phyloP scores from a whole-genome alignment of 2,113 vertebrate genomes.

The Cyprichromis sp. region DNA sequence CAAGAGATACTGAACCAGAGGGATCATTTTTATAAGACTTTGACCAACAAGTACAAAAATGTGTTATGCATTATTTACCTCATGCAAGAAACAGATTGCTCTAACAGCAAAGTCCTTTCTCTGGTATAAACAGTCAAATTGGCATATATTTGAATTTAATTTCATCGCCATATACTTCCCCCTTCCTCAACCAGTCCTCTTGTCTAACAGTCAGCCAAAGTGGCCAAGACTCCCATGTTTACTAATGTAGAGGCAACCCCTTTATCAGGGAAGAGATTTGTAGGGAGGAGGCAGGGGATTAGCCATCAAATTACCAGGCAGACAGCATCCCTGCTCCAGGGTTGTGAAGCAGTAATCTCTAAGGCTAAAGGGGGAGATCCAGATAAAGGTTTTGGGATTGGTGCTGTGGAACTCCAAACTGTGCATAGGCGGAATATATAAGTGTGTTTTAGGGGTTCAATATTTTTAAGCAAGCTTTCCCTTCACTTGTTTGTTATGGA shows the following conservation, averaged over 20 bases:
- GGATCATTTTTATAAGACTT: neutral
- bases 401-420: slow-evolving; percentile 21
- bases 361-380: slow-evolving; percentile 43
- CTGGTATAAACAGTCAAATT: neutral
- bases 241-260: slow-evolving; percentile 60
- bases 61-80: neutral
- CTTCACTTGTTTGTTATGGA: neutral
- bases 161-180: neutral
- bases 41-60: neutral
- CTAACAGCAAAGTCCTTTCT: neutral
- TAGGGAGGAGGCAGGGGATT: slow-evolving; percentile 65
- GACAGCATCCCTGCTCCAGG: slow-evolving; percentile 59
- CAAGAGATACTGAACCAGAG: neutral
- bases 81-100: neutral
- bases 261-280: slow-evolving; percentile 68
- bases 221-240: slow-evolving; percentile 54
- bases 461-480: neutral
- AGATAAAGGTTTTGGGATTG: slow-evolving; percentile 58
- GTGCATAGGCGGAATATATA: slow-evolving; percentile 10
- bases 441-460: neutral
- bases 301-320: slow-evolving; percentile 70
- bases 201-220: slow-evolving; percentile 36
- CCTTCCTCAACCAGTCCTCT: slow-evolving; percentile 19
- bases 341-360: slow-evolving; percentile 62
- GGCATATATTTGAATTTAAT: neutral